These are phyloP conservation scores for Brachypodius melanocephalos DNA, from an alignment of 2,113 vertebrate genomes.

Conservation along the genomic window DNA sequence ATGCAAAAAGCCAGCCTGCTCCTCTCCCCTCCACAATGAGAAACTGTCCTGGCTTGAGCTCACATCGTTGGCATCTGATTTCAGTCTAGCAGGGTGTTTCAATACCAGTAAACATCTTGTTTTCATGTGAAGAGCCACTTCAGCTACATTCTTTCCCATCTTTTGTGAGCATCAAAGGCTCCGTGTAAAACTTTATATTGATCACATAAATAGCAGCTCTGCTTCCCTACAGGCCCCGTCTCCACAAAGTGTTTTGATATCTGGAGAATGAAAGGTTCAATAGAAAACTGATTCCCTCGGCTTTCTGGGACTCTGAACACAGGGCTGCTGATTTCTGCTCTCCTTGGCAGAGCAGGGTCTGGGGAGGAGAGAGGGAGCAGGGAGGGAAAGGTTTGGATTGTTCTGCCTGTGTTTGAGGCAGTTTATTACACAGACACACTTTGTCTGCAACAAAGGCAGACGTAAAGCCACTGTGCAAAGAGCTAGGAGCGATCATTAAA, in stretches of 20 bases:
- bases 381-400: not conserved
- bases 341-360: not conserved
- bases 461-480: not conserved
- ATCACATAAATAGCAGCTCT: slow-evolving; percentile 55
- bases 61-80: slow-evolving; percentile 6
- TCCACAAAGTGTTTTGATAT: slow-evolving; percentile 39
- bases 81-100: slow-evolving; percentile 49
- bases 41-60: slow-evolving; percentile 1
- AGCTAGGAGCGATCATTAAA: not conserved
- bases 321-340: not conserved
- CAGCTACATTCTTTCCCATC: slow-evolving; percentile 44
- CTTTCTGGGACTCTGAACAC: not conserved
- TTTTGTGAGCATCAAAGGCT: slow-evolving; percentile 47
- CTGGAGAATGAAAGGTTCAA: slow-evolving; percentile 13
- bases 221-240: not conserved
- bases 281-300: not conserved
- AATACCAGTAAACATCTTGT: slow-evolving; percentile 58
- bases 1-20: not conserved
- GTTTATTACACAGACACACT: not conserved
- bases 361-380: not conserved
- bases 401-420: not conserved
- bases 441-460: not conserved
- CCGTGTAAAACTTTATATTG: slow-evolving; percentile 57
- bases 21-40: not conserved
- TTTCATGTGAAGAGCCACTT: slow-evolving; percentile 43